phyloP scores from a whole-genome alignment of 2,797 vertebrate species.

The Iguana delicatissima region DNA sequence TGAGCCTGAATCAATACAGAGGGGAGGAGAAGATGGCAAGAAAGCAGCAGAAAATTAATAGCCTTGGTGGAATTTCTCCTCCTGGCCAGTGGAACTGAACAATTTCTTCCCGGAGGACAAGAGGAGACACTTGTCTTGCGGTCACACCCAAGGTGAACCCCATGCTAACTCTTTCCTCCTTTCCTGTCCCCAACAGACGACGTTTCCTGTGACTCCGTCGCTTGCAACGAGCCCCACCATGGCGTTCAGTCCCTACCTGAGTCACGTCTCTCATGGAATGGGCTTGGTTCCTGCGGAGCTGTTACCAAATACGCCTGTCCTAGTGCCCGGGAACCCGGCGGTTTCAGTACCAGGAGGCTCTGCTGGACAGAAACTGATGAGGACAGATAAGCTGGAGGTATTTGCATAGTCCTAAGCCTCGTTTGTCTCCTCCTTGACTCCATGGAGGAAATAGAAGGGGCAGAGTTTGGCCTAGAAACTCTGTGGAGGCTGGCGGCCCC shows the following conservation, averaged over 20 bases:
- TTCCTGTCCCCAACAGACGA: constrained; percentile 82
- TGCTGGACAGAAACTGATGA: constrained; percentile 89
- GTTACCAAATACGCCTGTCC: constrained; percentile 90
- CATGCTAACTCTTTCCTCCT: constrained; percentile 19
- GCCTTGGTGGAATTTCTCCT: constrained; percentile 29
- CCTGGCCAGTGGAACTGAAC: constrained; percentile 36
- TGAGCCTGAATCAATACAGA: constrained; percentile 55
- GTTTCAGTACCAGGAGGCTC: constrained; percentile 88
- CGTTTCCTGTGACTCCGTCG: constrained; percentile 91
- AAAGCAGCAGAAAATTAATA: constrained; percentile 45
- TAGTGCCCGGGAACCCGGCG: constrained; percentile 93
- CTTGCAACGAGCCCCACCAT: constrained; percentile 90
- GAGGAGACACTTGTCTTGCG: too few relatives aligned
- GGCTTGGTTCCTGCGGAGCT: constrained; percentile 93
- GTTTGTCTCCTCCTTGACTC: neutral
- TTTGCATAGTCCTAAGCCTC: constrained; percentile 33
- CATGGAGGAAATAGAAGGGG: neutral
- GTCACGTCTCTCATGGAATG: constrained; percentile 93
- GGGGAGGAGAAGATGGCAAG: constrained; percentile 55
- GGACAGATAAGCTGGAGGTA: constrained; percentile 99
- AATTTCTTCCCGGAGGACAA: constrained; percentile 44
- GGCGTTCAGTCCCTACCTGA: constrained; percentile 95
- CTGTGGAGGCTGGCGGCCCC: too few relatives aligned
- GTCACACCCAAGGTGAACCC: neutral
- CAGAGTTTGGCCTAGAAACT: neutral